Evolutionary conservation across 2,888 invertebrate genomes (phyloP), one percentile per base, ranked within the genome.

Genomic region (Labia minor): DNA sequence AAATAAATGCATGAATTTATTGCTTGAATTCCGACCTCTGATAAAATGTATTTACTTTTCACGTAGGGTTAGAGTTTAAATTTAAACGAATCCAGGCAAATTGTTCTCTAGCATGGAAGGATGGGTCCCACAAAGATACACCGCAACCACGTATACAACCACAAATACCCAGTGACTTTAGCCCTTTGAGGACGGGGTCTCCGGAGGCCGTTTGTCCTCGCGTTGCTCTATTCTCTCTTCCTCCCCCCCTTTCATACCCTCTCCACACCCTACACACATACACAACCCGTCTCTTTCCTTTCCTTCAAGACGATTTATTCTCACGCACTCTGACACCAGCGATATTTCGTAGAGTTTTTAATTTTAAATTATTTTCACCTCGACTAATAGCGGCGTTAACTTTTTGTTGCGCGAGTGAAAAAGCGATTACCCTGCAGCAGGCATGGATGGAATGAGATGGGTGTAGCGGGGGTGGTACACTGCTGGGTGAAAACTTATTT

Each of bases 41-140:
- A 49, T 49, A 49, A 49, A 49, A 49, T 49, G 14, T 49, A 49
- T 49, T 49, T 49, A 49, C 49, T 49, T 49, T 49, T 49, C 49
- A 8, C 8, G 6, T 4, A 16, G 49, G 49, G 49, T 49, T 11
- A 49, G 49, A 14, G 49, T 3, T 49, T 49, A 49, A 49, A 49
- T 49, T 49, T 49, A 49, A 49, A 49, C 49, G 49, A 49, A 49
- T 49, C 49, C 49, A 49, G n/a, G 49, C 49, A 49, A 49, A 49
- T 49, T 49, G 49, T 49, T 49, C 49, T 49, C 3, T 49, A 49
- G 49, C 3, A 49, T 49, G 49, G 49, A 49, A 49, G 49, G n/a
- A 49, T 49, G 49, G 49, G 49, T 14, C 2, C 14, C 49, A 49
- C 49, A 49, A 49, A 49, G 49, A 49, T 49, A 49, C 16, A 49